phyloP scores from a whole-genome alignment of 1,140 invertebrate species.

The Copidosoma floridanum region DNA sequence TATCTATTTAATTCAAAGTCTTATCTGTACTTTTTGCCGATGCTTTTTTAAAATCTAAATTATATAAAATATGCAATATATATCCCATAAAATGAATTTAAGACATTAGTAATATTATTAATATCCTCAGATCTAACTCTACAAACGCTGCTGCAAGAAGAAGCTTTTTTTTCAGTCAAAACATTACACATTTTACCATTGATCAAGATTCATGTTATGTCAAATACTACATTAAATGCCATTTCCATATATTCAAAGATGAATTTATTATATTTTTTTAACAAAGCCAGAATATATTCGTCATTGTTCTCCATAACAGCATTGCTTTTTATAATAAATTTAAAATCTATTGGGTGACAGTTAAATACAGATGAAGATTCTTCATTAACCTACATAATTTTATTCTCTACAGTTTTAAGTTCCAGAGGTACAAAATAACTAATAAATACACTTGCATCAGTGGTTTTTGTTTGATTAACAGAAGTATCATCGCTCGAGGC shows the following conservation, averaged over 20 bases:
- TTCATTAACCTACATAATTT: constrained; percentile 17
- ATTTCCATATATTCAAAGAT: constrained; percentile 1
- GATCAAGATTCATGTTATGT: constrained; percentile 24
- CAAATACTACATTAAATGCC: neutral
- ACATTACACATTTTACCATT: constrained; percentile 27
- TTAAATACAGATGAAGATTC: constrained; percentile 10
- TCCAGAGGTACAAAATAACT: neutral
- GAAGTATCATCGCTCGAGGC: neutral
- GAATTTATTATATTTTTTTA: too few relatives aligned
- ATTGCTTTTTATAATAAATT: constrained; percentile 20
- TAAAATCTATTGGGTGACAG: constrained; percentile 14
- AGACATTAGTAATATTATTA: constrained; percentile 14
- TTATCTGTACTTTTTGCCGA: too few relatives aligned
- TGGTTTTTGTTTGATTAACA: neutral
- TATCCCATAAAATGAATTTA: too few relatives aligned
- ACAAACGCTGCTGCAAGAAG: constrained; percentile 23
- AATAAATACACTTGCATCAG: too few relatives aligned
- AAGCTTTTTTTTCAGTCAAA: constrained; percentile 15
- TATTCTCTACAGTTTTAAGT: neutral
- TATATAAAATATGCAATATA: too few relatives aligned
- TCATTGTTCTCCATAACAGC: constrained; percentile 7
- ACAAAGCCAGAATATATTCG: too few relatives aligned
- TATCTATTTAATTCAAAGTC: too few relatives aligned
- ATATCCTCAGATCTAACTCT: constrained; percentile 18
- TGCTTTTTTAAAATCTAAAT: too few relatives aligned